Percentiles rank a stretch among this genome's conserved stretches.
Evolutionary conservation across 1,140 invertebrate genomes (phyloP).

Genomic region (Drosophila insularis): DNA sequence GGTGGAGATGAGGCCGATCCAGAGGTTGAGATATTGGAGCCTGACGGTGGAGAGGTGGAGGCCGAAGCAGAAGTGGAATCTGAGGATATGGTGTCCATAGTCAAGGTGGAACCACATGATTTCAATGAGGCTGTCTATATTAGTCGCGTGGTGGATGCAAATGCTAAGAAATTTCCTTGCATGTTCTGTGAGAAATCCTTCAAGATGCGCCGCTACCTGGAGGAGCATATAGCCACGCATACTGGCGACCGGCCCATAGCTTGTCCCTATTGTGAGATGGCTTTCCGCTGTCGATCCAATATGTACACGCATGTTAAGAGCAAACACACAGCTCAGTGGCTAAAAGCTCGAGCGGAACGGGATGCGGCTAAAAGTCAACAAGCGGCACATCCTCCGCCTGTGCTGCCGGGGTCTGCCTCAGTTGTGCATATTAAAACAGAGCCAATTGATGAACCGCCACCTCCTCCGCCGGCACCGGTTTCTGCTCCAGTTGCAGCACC

Average conservation of each 20-base stretch:
- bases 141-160: constrained; percentile 25
- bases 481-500: neutral
- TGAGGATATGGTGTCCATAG: neutral
- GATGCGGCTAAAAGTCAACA: constrained; percentile 59
- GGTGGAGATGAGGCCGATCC: constrained; percentile 39
- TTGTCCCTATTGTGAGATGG: constrained; percentile 77
- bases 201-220: constrained; percentile 66
- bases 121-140: constrained; percentile 34
- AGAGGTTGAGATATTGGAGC: constrained; percentile 20
- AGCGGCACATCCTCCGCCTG: constrained; percentile 1
- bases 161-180: constrained; percentile 63
- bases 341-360: constrained; percentile 64
- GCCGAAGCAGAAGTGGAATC: constrained; percentile 18
- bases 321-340: constrained; percentile 69
- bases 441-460: neutral
- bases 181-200: constrained; percentile 75
- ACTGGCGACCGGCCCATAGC: constrained; percentile 75
- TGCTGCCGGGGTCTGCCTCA: neutral
- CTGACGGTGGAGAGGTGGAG: constrained; percentile 8
- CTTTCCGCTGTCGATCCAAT: constrained; percentile 77
- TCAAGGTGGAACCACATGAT: constrained; percentile 38
- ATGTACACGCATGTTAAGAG: constrained; percentile 81
- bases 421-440: neutral
- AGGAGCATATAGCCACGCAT: constrained; percentile 80
- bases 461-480: neutral